phyloP scores from a whole-genome alignment of 2,797 vertebrate genomes.

The Gymnothorax javanicus region DNA sequence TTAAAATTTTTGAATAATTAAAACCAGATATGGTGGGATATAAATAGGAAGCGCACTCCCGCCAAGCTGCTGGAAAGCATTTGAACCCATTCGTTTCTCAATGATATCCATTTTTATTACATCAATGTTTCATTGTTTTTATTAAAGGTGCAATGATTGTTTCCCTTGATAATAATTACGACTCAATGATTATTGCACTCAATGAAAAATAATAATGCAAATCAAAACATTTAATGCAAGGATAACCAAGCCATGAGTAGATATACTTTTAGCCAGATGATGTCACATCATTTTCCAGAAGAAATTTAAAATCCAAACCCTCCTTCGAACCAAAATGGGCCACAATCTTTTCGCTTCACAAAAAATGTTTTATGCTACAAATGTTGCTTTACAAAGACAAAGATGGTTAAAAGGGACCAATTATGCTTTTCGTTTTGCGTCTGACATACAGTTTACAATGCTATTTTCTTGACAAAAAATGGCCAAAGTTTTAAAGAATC shows the following conservation, averaged over 20 bases:
- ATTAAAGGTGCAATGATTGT: constrained; percentile 50
- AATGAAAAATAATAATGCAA: constrained; percentile 24
- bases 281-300: background rate
- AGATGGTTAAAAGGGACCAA: no score
- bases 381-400: no score
- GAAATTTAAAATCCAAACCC: background rate
- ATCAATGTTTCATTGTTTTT: constrained; percentile 58
- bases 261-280: background rate
- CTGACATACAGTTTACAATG: no score
- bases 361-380: no score
- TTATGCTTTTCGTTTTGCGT: no score
- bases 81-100: constrained; percentile 57
- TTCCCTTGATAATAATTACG: constrained; percentile 1
- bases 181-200: constrained; percentile 35
- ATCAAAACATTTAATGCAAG: constrained; percentile 8
- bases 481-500: no score
- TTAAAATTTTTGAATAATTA: background rate
- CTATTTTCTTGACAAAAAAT: no score
- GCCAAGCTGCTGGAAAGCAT: background rate
- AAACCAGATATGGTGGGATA: no score
- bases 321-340: background rate
- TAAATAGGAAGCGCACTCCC: no score
- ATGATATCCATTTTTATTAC: constrained; percentile 54
- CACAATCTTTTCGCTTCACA: no score
- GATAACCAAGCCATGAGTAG: background rate